Evolutionary conservation across 2,113 vertebrate species (phyloP).

Genomic region (Notothenia rossii): DNA sequence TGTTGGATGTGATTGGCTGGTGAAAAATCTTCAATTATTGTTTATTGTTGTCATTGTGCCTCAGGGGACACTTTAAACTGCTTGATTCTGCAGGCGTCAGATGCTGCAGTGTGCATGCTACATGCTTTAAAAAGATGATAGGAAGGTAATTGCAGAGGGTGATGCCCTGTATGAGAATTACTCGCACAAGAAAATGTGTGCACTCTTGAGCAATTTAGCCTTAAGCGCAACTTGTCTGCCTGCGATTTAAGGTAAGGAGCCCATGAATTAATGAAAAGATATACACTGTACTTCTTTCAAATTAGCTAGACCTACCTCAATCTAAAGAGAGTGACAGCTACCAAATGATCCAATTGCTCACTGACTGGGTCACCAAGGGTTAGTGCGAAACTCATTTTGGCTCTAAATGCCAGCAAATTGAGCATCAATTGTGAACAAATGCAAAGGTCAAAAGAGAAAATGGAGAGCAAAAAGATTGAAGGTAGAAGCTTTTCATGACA

Average conservation of each 20-base stretch:
- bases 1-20: background rate
- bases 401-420: conserved; percentile 78
- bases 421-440: conserved; percentile 76
- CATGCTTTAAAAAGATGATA: conserved; percentile 18
- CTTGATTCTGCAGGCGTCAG: background rate
- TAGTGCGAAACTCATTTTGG: conserved; percentile 71
- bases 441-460: conserved; percentile 75
- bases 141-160: conserved; percentile 23
- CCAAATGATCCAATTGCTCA: conserved; percentile 62
- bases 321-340: conserved; percentile 56
- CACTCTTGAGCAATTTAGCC: conserved; percentile 22
- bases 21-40: conserved; percentile 4
- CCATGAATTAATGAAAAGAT: conserved; percentile 33
- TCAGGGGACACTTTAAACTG: background rate
- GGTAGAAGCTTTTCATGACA: conserved; percentile 56
- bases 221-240: background rate
- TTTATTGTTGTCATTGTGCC: background rate
- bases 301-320: conserved; percentile 33
- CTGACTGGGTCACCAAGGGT: conserved; percentile 58
- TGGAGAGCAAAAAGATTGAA: conserved; percentile 51
- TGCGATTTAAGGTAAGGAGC: conserved; percentile 18
- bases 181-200: background rate
- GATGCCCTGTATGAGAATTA: background rate
- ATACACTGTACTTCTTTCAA: conserved; percentile 17
- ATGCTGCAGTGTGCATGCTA: background rate